Percentiles rank a stretch among this genome's conserved stretches.
These are phyloP conservation scores for Epizoanthus stellaris DNA, from an alignment of 92 coral and sea anemone genomes.

Conservation along the genomic window DNA sequence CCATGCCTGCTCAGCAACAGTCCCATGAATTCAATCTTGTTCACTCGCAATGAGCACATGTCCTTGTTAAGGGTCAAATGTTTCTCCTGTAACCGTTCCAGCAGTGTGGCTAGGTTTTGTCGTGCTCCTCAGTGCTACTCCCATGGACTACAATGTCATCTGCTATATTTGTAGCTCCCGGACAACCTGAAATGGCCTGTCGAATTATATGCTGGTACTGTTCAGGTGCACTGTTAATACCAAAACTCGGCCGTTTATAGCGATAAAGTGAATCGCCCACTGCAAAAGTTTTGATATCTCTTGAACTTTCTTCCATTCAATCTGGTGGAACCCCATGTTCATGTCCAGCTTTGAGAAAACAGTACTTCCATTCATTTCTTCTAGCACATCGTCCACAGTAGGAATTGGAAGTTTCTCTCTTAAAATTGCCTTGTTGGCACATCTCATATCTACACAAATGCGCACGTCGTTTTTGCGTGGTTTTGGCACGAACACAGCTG, in stretches of 20 bases:
- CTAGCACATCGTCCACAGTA: not conserved
- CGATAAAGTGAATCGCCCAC: slow-evolving; percentile 24
- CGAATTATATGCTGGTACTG: slow-evolving; percentile 18
- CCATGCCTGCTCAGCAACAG: not conserved
- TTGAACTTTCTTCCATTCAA: slow-evolving; percentile 26
- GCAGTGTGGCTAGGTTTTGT: slow-evolving; percentile 32
- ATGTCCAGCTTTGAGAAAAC: slow-evolving; percentile 9
- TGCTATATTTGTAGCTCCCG: slow-evolving; percentile 33
- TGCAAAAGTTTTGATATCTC: slow-evolving; percentile 38
- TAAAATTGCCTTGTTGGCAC: slow-evolving; percentile 25
- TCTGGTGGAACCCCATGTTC: slow-evolving; percentile 46
- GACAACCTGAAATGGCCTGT: slow-evolving; percentile 37
- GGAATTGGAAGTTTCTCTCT: slow-evolving; percentile 27
- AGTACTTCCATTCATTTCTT: slow-evolving; percentile 11
- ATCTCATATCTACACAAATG: slow-evolving; percentile 28
- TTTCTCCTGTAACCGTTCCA: slow-evolving; percentile 35
- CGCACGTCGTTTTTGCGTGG: not conserved
- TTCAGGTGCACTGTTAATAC: slow-evolving; percentile 25
- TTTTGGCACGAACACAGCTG: slow-evolving; percentile 2
- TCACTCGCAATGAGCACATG: slow-evolving; percentile 34
- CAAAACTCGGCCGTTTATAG: slow-evolving; percentile 1
- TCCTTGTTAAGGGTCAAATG: slow-evolving; percentile 47
- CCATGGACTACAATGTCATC: slow-evolving; percentile 52
- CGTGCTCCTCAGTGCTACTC: slow-evolving; percentile 19
- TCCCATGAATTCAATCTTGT: slow-evolving; percentile 44